A percentile compares a stretch with the other conserved stretches of the same genome.
Evolutionary conservation across 2,113 vertebrate species (phyloP).

Genomic region (Falcunculus frontatus): DNA sequence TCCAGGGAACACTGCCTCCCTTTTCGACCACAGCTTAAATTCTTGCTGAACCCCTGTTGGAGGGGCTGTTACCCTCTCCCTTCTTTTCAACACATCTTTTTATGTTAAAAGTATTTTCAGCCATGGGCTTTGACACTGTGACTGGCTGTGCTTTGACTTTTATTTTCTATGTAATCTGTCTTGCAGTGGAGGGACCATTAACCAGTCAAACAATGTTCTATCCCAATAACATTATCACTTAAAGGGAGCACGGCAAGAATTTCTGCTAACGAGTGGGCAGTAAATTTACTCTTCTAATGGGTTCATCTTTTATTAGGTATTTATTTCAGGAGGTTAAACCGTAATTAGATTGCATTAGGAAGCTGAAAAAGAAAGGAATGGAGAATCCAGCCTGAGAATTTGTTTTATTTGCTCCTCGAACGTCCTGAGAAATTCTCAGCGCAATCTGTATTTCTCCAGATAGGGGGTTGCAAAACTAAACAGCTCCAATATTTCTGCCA

Average conservation of each 20-base stretch:
- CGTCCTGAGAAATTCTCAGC: slow-evolving; percentile 58
- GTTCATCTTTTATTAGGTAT: slow-evolving; percentile 77
- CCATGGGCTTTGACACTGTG: slow-evolving; percentile 30
- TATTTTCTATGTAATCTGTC: slow-evolving; percentile 64
- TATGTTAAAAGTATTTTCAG: slow-evolving; percentile 32
- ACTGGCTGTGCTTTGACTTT: slow-evolving; percentile 16
- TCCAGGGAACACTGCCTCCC: neutral
- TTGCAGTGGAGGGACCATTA: slow-evolving; percentile 65
- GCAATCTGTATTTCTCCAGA: slow-evolving; percentile 55
- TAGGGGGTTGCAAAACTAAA: slow-evolving; percentile 61
- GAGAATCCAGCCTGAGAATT: slow-evolving; percentile 54
- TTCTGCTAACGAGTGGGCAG: slow-evolving; percentile 60
- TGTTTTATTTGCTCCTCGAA: slow-evolving; percentile 53
- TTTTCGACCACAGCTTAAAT: neutral
- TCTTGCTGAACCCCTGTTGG: neutral
- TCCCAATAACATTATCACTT: slow-evolving; percentile 55
- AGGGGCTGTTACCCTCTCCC: neutral
- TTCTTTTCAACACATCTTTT: slow-evolving; percentile 31
- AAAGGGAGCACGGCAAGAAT: slow-evolving; percentile 35
- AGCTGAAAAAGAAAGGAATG: slow-evolving; percentile 40
- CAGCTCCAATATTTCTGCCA: slow-evolving; percentile 57
- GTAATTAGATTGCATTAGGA: slow-evolving; percentile 71
- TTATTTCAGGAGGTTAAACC: slow-evolving; percentile 73
- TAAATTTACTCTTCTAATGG: slow-evolving; percentile 75
- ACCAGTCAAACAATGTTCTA: slow-evolving; percentile 64